Evolutionary conservation across 2,888 invertebrate genomes (phyloP).

Genomic region (Polydrusus cervinus): DNA sequence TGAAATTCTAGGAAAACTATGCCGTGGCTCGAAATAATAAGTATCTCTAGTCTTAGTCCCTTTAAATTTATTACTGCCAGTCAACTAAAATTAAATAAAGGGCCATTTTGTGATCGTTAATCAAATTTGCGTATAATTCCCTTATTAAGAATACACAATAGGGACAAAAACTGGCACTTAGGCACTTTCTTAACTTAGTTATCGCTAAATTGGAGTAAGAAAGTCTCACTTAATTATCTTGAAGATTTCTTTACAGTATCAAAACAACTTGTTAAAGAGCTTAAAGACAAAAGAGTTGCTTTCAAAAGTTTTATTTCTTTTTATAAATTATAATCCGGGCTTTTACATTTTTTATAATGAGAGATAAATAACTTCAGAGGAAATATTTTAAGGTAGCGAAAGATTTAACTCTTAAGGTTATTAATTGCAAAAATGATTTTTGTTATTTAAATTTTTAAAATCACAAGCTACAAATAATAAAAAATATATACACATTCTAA

Average conservation of each 20-base stretch:
- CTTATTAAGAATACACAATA: conserved; percentile 49
- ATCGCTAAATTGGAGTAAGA: conserved; percentile 37
- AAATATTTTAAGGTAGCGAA: neutral
- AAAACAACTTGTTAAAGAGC: conserved; percentile 33
- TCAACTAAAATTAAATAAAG: conserved; percentile 44
- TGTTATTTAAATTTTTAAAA: too few relatives aligned
- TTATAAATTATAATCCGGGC: conserved; percentile 1
- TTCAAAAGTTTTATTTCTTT: conserved; percentile 13
- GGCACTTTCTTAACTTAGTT: conserved; percentile 49
- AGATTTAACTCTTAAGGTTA: too few relatives aligned
- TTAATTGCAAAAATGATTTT: too few relatives aligned
- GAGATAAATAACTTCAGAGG: neutral
- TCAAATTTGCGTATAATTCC: conserved; percentile 49
- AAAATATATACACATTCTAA: too few relatives aligned
- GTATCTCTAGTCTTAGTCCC: conserved; percentile 31
- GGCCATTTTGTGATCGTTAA: conserved; percentile 48
- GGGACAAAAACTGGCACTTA: conserved; percentile 48
- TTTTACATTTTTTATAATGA: neutral
- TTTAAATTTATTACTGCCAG: conserved; percentile 47
- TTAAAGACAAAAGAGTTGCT: conserved; percentile 16
- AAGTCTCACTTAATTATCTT: conserved; percentile 44
- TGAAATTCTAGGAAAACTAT: conserved; percentile 51
- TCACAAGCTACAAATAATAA: too few relatives aligned
- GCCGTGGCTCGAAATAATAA: conserved; percentile 44
- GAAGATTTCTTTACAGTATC: conserved; percentile 30